Evolutionary conservation across 2,888 invertebrate species (phyloP).

Genomic region (Lysandra bellargus): DNA sequence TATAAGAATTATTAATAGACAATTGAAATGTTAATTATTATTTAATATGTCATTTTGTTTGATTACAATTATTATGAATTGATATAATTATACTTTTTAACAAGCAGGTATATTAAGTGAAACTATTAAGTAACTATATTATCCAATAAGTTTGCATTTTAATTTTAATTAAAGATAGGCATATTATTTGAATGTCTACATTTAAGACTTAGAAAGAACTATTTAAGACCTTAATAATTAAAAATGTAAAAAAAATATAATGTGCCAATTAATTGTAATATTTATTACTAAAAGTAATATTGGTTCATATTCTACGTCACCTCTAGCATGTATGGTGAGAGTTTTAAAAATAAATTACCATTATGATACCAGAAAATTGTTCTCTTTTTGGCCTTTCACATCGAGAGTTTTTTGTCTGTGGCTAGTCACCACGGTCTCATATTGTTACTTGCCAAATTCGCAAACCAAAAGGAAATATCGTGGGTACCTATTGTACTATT

Average conservation of each 20-base stretch:
- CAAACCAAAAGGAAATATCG: too few species aligned
- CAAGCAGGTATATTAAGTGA: neutral
- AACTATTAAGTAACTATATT: neutral
- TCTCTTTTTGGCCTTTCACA: neutral
- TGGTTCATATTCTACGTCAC: constrained; percentile 5
- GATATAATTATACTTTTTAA: neutral
- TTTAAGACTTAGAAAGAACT: neutral
- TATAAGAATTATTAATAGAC: neutral
- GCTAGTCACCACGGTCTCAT: neutral
- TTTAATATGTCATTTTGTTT: neutral
- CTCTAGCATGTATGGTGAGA: constrained; percentile 17
- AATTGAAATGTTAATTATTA: neutral
- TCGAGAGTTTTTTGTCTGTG: too few species aligned
- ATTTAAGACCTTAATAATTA: constrained; percentile 4
- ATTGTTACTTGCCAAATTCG: too few species aligned
- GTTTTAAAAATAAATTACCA: constrained; percentile 12
- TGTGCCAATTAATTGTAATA: constrained; percentile 26
- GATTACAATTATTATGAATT: neutral
- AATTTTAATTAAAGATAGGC: neutral
- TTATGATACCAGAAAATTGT: constrained; percentile 12
- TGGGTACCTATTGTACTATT: too few species aligned
- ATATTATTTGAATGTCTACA: neutral
- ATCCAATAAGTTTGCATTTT: neutral
- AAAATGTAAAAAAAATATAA: constrained; percentile 13
- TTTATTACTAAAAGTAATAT: constrained; percentile 18